phyloP scores from a whole-genome alignment of 2,797 vertebrate species.

The Xiphorhynchus erythropygius region DNA sequence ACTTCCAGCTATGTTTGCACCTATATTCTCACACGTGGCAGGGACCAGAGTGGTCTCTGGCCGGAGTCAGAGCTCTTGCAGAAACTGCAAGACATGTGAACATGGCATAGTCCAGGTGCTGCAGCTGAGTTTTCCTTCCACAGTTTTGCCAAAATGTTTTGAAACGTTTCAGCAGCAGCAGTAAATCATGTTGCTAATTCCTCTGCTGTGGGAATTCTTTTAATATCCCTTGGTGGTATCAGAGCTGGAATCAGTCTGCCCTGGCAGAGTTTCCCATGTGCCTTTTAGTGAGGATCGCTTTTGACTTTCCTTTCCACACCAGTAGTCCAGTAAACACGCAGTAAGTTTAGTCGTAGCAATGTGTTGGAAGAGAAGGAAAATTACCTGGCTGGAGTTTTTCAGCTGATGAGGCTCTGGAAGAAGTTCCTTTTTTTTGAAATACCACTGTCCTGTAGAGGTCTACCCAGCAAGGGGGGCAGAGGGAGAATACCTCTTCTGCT shows the following conservation, averaged over 20 bases:
- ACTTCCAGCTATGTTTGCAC: not conserved
- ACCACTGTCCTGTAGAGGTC: not conserved
- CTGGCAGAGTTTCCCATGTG: not conserved
- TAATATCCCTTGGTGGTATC: not conserved
- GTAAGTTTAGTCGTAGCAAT: not conserved
- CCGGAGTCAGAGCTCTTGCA: not conserved
- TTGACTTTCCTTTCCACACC: not conserved
- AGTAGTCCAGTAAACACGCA: not conserved
- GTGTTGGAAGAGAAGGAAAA: not conserved
- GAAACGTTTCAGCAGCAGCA: not conserved
- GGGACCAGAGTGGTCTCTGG: not conserved
- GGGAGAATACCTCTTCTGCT: not conserved
- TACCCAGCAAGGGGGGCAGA: not conserved
- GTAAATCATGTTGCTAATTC: not conserved
- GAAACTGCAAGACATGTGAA: not conserved
- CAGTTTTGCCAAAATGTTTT: not conserved
- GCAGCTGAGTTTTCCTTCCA: not conserved
- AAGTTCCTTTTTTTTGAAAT: not conserved
- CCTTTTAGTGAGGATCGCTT: not conserved
- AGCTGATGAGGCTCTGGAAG: not conserved
- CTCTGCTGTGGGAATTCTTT: not conserved
- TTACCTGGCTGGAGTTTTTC: not conserved
- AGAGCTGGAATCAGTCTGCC: not conserved
- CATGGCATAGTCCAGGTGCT: not conserved
- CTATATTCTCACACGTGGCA: not conserved